Base-by-base conservation (phyloP, 2,113 vertebrate species). In the Ramphastos sulfuratus region DNA sequence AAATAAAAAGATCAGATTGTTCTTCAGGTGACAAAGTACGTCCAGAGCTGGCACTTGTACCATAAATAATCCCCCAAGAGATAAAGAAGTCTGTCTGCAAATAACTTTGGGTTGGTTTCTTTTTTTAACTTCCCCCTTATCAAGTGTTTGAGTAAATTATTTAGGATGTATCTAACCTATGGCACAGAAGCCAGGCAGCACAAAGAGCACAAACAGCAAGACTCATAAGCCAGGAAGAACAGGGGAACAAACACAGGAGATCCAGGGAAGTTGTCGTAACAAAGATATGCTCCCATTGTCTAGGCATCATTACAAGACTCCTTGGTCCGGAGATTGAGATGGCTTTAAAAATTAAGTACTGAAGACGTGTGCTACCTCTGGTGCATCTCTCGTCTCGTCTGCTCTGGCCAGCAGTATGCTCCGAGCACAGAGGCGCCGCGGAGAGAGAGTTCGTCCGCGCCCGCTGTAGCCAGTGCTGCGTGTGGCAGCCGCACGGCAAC, bases 1-100 rank as follows among this genome's bases (percentile, higher is more conserved):
- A 94, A 94, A 94, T 73, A 79, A 93, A 87, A 85, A 93, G 37
- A 74, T 76, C 65, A 87, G 78, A n/a, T 21, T 85, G 33, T 76
- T 96, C 87, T 93, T 91, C 69, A 78, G 89, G 73, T 86, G 44
- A 77, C 70, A 95, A 15, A 77, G 35, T 5, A n/a, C 21, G 72
- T 60, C 89, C 63, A 85, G 64, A 85, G 85, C 56, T 84, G 69
- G 39, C 48, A 58, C 39, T 16, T 20, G 5, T 12, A 64, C 70
- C 74, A 74, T 76, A 92, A 95, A 92, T 77, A 84, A 95, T 58
- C 64, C 30, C 55, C 70, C 25, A 44, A 74, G 75, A 77, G 78
- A 90, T 64, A n/a, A 33, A 76, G 37, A 28, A 46, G 33, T 27
- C 30, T 3, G 7, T 33, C 71, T 79, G n/a, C 33, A 87, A 95